phyloP scores from a whole-genome alignment of 2,797 vertebrate species.

The Spinibarbus caldwelli region DNA sequence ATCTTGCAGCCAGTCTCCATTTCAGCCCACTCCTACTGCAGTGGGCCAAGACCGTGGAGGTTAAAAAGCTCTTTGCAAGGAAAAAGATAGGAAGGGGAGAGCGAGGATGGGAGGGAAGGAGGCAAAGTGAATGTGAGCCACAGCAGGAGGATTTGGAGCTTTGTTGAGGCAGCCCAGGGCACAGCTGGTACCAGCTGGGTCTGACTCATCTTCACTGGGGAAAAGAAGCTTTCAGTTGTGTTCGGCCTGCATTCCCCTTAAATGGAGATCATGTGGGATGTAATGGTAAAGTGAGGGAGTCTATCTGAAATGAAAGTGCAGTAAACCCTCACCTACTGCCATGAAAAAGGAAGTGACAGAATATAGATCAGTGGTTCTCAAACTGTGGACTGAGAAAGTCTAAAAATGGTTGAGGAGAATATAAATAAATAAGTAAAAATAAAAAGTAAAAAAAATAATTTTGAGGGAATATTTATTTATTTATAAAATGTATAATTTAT shows the following conservation, averaged over 20 bases:
- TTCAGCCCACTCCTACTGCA: constrained; percentile 12
- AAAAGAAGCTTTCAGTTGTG: neutral
- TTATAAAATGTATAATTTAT: too few relatives aligned
- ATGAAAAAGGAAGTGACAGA: constrained; percentile 7
- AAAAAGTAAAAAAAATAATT: too few relatives aligned
- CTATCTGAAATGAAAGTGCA: constrained; percentile 10
- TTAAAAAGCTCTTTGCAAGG: neutral
- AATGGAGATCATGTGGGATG: constrained; percentile 13
- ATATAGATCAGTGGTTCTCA: neutral
- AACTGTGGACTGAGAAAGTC: neutral
- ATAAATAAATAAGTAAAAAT: too few relatives aligned
- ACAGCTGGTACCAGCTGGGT: constrained; percentile 16
- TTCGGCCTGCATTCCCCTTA: constrained; percentile 5
- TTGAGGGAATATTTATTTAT: too few relatives aligned
- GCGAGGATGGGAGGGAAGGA: too few relatives aligned
- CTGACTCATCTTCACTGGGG: constrained; percentile 29
- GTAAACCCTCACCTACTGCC: neutral
- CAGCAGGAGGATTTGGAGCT: constrained; percentile 33
- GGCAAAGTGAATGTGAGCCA: neutral
- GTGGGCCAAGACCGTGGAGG: neutral
- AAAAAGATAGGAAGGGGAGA: constrained; percentile 12
- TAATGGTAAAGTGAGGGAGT: neutral
- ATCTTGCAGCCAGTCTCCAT: constrained; percentile 21
- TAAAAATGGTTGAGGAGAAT: neutral
- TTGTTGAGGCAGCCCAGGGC: constrained; percentile 40